Evolutionary conservation across 2,888 invertebrate genomes (phyloP).

Genomic region (Lithophane ornitopus): DNA sequence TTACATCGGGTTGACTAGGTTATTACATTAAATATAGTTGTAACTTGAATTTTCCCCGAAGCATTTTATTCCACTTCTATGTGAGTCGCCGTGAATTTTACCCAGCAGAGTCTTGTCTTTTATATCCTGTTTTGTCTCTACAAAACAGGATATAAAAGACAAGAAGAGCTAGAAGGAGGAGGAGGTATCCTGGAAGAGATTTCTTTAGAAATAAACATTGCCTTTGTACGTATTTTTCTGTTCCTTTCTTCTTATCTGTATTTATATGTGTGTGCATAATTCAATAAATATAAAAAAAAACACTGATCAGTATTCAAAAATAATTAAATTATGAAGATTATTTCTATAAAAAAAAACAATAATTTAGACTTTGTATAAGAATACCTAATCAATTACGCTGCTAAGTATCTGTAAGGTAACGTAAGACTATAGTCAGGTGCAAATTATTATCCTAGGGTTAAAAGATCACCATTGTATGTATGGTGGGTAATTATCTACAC

Average conservation of each 20-base stretch:
- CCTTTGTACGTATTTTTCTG: too few relatives aligned
- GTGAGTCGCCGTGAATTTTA: background rate
- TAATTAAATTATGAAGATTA: too few relatives aligned
- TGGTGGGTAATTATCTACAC: background rate
- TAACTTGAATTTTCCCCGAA: background rate
- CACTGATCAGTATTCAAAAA: too few relatives aligned
- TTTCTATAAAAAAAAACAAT: too few relatives aligned
- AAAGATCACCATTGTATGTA: constrained; percentile 29
- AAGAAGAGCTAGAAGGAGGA: too few relatives aligned
- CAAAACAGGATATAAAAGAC: too few relatives aligned
- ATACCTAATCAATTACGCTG: background rate
- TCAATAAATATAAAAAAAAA: too few relatives aligned
- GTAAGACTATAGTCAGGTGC: constrained; percentile 3
- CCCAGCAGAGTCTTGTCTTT: background rate
- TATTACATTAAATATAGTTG: background rate
- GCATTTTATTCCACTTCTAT: background rate
- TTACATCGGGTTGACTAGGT: background rate
- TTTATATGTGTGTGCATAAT: too few relatives aligned
- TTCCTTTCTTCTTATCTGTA: too few relatives aligned
- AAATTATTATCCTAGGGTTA: constrained; percentile 27
- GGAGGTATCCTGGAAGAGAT: too few relatives aligned
- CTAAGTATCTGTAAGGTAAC: background rate
- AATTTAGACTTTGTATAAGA: background rate
- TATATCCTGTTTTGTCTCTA: too few relatives aligned
- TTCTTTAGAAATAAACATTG: too few relatives aligned